Evolutionary conservation across 2,113 vertebrate species (phyloP), one percentile per base, ranked within the genome.

Genomic region (Xiphophorus hellerii): DNA sequence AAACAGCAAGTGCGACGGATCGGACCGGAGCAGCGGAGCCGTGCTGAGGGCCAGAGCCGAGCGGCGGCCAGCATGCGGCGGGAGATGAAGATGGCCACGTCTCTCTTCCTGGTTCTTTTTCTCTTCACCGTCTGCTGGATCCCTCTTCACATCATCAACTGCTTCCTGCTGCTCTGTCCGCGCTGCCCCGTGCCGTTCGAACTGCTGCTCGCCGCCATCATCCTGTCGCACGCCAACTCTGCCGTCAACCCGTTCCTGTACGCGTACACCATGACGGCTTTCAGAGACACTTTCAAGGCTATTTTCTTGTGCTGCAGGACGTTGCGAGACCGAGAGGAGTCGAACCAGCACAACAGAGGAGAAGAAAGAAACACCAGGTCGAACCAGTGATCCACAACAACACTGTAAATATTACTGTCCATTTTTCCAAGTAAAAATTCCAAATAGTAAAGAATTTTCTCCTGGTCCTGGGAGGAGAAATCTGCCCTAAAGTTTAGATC

Each of bases 161-260:
- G 94, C 72, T 89, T 95, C 77, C 92, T 95, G 77, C 83, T 95
- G 58, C 90, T 96, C 42, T 94, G 92, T 1, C 82, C 91, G 0
- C 54, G 25, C 1, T 94, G 93, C 31, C 77, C 82, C 0, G 91
- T 95, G 39, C 95, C 95, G 1, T 69, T 93, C 0, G 88, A 93
- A 60, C 91, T 94, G 64, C 92, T 90, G 29, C 91, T 95, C 44
- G 66, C 90, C 11, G 84, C 92, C 68, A 95, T 86, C 82, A 94
- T 95, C 77, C 93, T 95, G 29, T 95, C 95, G 22, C 94, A 95
- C 13, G 91, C 93, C 42, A 96, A 93, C 85, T 94, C 95, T 0
- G 93, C 92, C 1, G 86, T 94, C 87, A 96, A 96, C 88, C 92
- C 69, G 9, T 91, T 95, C 69, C 87, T 96, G 31, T 96, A 95